Evolutionary conservation across 2,797 vertebrate species (phyloP), one percentile per base, ranked within the genome.

Genomic region (Silurus lanzhouensis): DNA sequence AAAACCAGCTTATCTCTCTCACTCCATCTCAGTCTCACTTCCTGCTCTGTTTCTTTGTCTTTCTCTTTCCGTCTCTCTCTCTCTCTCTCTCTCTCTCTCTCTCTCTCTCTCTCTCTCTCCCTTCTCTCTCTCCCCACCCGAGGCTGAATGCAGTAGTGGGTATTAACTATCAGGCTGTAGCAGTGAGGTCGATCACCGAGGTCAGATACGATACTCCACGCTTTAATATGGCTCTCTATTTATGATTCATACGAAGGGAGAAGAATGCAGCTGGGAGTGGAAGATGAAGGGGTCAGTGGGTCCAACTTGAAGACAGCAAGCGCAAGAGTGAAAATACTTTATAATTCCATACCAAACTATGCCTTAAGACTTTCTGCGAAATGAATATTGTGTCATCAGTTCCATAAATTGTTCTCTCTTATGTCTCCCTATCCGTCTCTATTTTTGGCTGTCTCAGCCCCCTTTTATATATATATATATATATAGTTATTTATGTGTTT

Each of bases 201-300:
- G 72, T 78, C 84, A 85, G 74, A 67, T 77, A 57, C 46, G 63
- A 67, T 67, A 66, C 84, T 74, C 58, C 67, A 72, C 57, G 9
- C 66, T 84, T 84, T 78, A 84, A 84, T 84, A 84, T 84, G 63
- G 22, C 83, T 80, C 84, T 81, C n/a, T 72, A 44, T 81, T 85
- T 74, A 60, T 80, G 68, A 81, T 85, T 85, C 84, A 81, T 85
- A 85, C 71, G 48, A 85, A 74, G 68, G 68, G 58, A 81, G 78
- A 46, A 64, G 68, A 84, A 83, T 76, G 83, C 48, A n/a, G 74
- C 74, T 8, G 64, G 57, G 77, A 79, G 46, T 70, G 10, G 76
- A 85, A 60, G 76, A 68, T 68, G 58, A 27, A 70, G 38, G 76
- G 76, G 66, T 75, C 64, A 46, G 31, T 22, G 63, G 64, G 10